Base-by-base conservation (phyloP, 2,113 vertebrate genomes). In the Burhinus oedicnemus region DNA sequence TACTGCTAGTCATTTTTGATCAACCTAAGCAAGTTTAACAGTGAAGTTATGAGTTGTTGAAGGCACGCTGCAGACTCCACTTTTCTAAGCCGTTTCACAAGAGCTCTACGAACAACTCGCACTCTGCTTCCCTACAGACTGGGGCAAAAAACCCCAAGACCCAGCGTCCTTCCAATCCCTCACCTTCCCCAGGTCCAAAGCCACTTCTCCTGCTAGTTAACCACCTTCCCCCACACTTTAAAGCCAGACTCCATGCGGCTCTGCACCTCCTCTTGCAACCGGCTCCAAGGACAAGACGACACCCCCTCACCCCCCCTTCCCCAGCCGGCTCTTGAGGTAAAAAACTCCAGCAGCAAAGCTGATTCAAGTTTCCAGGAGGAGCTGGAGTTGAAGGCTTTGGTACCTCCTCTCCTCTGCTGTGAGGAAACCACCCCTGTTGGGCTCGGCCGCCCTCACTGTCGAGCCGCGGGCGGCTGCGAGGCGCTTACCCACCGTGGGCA, bases 101-200 rank as follows among this genome's bases (percentile, higher is more conserved):
- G 5, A 64, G 5, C 23, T 3, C 7, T 8, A 15, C 0, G 0
- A 16, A 14, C 5, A 42, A 17, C 9, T 3, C 3, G 0, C 16
- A 0, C 30, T 4, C 44, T 2, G 5, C 12, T 21, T 55, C 29
- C 36, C 47, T 5, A 2, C 29, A 6, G 23, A 6, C 9, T 0
- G 4, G 3, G 17, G 11, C 2, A 19, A 17, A 29, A 18, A 21
- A 27, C 9, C 3, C 0, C 3, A 38, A 40, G 11, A 15, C 7
- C 7, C 19, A 0, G 1, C 1, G 1, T 1, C 70, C n/a, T 15
- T 10, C 27, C 15, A 6, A 5, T 1, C 12, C 16, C 70, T n/a
- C 29, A 17, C 64, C 21, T 13, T 23, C 8, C 25, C n/a, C n/a
- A 11, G 5, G 11, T 1, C 54, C 12, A 18, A 34, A 11, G 13